Percentiles rank a stretch among this genome's conserved stretches.
Evolutionary conservation across 2,797 vertebrate species (phyloP).

Genomic region (Nyctalus aviator): DNA sequence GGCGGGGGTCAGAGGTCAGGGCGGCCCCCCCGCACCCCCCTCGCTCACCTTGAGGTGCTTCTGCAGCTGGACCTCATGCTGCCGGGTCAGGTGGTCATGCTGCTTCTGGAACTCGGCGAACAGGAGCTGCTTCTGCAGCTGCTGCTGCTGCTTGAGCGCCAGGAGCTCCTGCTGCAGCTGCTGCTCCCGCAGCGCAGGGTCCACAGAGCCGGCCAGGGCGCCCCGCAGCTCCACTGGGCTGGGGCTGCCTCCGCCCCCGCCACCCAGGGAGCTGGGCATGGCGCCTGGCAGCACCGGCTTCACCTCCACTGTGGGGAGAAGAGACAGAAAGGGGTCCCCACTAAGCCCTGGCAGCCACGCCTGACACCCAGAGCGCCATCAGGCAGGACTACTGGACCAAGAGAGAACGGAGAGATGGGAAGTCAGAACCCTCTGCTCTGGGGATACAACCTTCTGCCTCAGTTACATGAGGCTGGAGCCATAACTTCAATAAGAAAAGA

Average conservation of each 20-base stretch:
- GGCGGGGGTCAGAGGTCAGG: background rate
- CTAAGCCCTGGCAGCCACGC: background rate
- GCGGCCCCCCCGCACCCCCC: background rate
- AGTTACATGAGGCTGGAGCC: background rate
- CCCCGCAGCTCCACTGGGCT: conserved; percentile 92
- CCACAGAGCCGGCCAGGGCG: conserved; percentile 88
- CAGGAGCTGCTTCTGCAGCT: conserved; percentile 97
- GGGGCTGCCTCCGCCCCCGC: conserved; percentile 85
- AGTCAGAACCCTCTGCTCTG: background rate
- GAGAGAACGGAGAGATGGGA: too few species aligned
- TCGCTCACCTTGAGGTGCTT: conserved; percentile 95
- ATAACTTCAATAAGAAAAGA: background rate
- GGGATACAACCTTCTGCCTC: background rate
- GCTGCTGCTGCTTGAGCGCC: conserved; percentile 96
- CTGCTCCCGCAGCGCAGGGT: conserved; percentile 92
- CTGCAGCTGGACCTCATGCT: conserved; percentile 97
- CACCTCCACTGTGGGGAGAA: conserved; percentile 90
- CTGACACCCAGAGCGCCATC: background rate
- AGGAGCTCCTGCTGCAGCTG: conserved; percentile 96
- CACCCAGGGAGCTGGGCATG: conserved; percentile 92
- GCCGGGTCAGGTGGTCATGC: conserved; percentile 95
- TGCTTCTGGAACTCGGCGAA: conserved; percentile 99
- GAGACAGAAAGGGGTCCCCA: conserved; percentile 18
- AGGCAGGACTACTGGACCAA: background rate
- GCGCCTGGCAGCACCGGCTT: conserved; percentile 92